A percentile compares a stretch with the other conserved stretches of the same genome.
phyloP scores from a whole-genome alignment of 2,113 vertebrate genomes.

The Conger conger region DNA sequence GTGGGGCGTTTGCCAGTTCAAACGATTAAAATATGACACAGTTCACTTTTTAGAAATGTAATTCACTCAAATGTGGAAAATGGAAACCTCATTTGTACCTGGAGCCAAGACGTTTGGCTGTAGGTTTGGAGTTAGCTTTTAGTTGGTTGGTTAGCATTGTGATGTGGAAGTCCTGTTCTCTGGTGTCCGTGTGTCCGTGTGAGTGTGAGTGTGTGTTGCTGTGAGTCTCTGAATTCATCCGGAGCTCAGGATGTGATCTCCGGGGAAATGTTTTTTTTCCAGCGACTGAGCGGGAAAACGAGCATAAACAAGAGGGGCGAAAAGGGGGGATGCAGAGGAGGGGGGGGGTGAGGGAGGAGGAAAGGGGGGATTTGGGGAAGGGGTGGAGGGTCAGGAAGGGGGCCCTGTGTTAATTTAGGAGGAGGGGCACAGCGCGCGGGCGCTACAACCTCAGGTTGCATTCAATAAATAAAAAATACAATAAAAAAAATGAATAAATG shows the following conservation, averaged over 20 bases:
- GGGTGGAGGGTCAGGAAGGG: conserved; percentile 28
- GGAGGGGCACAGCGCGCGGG: neutral
- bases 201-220: no score
- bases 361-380: conserved; percentile 18
- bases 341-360: conserved; percentile 31
- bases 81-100: neutral
- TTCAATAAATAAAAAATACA: neutral
- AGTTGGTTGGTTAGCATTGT: neutral
- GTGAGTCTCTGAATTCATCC: neutral
- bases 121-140: neutral
- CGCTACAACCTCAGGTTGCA: neutral
- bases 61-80: neutral
- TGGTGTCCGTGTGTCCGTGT: neutral
- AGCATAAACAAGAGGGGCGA: conserved; percentile 11
- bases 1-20: neutral
- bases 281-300: conserved; percentile 63
- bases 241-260: neutral
- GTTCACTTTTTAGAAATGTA: neutral
- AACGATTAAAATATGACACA: neutral
- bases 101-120: neutral
- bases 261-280: neutral
- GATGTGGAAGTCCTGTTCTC: neutral
- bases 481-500: neutral
- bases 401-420: conserved; percentile 34
- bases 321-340: conserved; percentile 28